phyloP scores from a whole-genome alignment of 2,797 vertebrate genomes.

The Poliocrania exsul region DNA sequence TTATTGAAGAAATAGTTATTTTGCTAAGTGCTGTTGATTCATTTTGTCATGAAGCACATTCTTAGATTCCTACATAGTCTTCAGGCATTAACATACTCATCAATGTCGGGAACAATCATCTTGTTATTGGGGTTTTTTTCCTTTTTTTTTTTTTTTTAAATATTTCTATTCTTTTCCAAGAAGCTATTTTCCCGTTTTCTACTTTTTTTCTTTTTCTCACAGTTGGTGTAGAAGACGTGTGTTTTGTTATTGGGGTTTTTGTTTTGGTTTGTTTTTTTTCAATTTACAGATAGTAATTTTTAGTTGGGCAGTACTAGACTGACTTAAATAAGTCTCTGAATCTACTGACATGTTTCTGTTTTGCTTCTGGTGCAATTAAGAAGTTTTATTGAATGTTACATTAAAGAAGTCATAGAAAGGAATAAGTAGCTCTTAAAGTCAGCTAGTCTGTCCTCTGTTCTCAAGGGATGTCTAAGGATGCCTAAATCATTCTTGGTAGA shows the following conservation, averaged over 20 bases:
- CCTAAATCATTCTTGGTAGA: not conserved
- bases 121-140: not conserved
- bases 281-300: not conserved
- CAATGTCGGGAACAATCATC: not conserved
- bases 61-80: not conserved
- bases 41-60: not conserved
- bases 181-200: not conserved
- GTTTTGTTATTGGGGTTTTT: not conserved
- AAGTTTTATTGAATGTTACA: not conserved
- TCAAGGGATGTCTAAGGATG: not conserved
- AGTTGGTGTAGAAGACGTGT: not conserved
- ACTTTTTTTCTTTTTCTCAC: not conserved
- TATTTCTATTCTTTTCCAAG: not conserved
- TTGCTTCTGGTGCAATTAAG: not conserved
- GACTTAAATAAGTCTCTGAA: not conserved
- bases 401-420: not conserved
- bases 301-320: not conserved
- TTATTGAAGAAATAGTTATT: not conserved
- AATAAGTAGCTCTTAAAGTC: not conserved
- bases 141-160: not conserved
- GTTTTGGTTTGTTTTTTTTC: not conserved
- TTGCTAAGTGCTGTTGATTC: not conserved
- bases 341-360: not conserved
- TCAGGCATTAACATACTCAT: not conserved
- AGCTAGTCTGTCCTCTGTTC: not conserved